Evolutionary conservation across 2,888 invertebrate species (phyloP).

Genomic region (Lasioglossum vierecki): DNA sequence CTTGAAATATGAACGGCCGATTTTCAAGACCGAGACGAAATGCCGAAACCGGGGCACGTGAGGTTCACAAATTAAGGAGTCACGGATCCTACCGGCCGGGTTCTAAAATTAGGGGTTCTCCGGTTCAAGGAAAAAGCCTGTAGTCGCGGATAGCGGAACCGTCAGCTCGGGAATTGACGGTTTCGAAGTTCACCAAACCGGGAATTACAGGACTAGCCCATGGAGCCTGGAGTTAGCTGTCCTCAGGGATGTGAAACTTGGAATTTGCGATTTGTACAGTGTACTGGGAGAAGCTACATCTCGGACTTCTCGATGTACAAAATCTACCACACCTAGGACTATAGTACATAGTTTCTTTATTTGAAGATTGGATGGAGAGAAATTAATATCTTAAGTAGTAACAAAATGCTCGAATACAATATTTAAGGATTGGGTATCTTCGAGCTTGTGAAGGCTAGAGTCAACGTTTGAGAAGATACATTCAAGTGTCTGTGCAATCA

Average conservation of each 20-base stretch:
- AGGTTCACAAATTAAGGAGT: slow-evolving; percentile 2
- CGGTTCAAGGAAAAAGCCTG: neutral
- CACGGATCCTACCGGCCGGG: neutral
- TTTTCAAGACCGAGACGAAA: slow-evolving; percentile 6
- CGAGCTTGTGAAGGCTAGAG: too few species aligned
- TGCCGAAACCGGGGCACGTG: neutral
- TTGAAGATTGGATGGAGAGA: neutral
- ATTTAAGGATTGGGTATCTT: too few species aligned
- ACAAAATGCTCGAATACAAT: too few species aligned
- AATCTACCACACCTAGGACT: neutral
- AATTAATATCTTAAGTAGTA: too few species aligned
- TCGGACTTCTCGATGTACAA: neutral
- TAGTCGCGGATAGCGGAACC: neutral
- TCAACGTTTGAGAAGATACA: neutral
- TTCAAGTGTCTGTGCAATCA: neutral
- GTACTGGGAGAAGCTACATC: neutral
- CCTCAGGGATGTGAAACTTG: neutral
- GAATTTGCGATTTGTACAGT: neutral
- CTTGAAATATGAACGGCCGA: slow-evolving; percentile 12
- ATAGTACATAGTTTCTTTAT: neutral
- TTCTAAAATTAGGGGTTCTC: slow-evolving; percentile 7
- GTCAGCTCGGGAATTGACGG: neutral
- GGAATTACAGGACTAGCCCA: neutral
- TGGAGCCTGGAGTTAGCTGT: neutral
- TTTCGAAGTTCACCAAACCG: neutral